These are phyloP conservation scores for Brevimyrus niger DNA, from an alignment of 2,113 vertebrate species.

Conservation along the genomic window DNA sequence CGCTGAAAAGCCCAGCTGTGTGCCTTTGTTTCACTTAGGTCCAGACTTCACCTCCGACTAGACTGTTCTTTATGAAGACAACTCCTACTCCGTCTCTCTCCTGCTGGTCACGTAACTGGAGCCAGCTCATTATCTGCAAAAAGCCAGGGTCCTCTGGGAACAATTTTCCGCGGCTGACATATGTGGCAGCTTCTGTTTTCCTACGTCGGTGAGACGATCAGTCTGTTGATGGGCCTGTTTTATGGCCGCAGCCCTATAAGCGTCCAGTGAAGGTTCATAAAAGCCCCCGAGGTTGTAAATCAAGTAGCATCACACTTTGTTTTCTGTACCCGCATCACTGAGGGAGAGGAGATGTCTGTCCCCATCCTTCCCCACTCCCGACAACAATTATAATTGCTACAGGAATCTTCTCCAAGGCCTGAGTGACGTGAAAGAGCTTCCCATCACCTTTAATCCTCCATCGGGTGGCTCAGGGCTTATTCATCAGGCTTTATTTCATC, in stretches of 20 bases:
- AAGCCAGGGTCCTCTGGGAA: neutral
- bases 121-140: neutral
- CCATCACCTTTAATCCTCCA: neutral
- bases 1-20: neutral
- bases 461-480: neutral
- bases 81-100: neutral
- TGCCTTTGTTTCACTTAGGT: neutral
- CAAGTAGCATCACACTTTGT: neutral
- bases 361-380: neutral
- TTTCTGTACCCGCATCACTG: neutral
- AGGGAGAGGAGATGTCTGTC: neutral
- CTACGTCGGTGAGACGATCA: neutral
- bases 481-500: neutral
- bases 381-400: neutral
- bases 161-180: neutral
- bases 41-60: neutral
- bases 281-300: slow-evolving; percentile 8
- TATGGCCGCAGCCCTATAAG: neutral
- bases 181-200: neutral
- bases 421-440: neutral
- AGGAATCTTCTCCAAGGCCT: neutral
- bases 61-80: neutral
- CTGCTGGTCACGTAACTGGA: neutral
- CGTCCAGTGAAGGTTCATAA: neutral
- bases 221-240: neutral